Base-by-base conservation (phyloP, 2,888 invertebrate genomes). In the Eudemis profundana region DNA sequence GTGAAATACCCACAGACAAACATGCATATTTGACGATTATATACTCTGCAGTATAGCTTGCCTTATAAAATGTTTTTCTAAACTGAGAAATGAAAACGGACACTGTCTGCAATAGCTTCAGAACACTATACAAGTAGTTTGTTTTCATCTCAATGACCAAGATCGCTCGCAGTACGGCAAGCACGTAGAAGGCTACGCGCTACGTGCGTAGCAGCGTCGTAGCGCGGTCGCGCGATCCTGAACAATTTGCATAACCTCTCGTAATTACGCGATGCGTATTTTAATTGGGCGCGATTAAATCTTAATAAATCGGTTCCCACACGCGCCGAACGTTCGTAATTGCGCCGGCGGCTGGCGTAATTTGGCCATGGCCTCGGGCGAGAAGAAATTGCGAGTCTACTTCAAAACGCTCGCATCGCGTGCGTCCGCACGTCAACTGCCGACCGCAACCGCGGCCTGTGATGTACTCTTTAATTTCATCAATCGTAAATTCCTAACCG, bases 261-360 rank as follows among this genome's bases (percentile, higher is more conserved):
- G 79, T 84, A 86, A 86, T 86, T 84, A 86, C 82, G 82, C 80
- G 80, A 79, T 82, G 84, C 83, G 85, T 87, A 85, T 89, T 90
- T 89, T 89, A 89, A 89, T 90, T 89, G 86, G 83, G 72, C 72
- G 75, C 83, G 89, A 90, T 91, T 90, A 90, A 90, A 90, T 90
- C 87, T 89, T 89, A 89, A 90, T 90, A 88, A 88, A 88, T 88
- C 86, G 89, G 83, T 89, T 89, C 85, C 86, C 85, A 86, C 87
- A 86, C 83, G 86, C 86, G 85, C 78, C 70, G 76, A 76, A 71
- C 77, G 74, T 75, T 79, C 81, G 85, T 84, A 90, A 91, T 90
- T 89, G 87, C 81, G 82, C 84, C 81, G 83, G 74, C 83, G 83
- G 87, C 78, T 77, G 79, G 81, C 49, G 65, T 60, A 65, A 60